Evolutionary conservation across 2,113 vertebrate genomes (phyloP).

Genomic region (Labrus mixtus): DNA sequence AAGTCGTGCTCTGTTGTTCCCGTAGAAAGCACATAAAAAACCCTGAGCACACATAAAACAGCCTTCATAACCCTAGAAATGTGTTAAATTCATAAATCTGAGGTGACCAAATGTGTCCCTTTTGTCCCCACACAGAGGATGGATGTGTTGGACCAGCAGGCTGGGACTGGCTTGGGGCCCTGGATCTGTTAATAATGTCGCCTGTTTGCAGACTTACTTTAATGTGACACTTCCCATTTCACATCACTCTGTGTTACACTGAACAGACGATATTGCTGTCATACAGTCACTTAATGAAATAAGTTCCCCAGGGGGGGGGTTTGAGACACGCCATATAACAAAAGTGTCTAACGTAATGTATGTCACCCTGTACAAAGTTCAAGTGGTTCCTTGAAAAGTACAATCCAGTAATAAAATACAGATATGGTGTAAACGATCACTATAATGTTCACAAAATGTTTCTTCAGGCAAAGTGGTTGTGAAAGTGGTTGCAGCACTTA

Average conservation of each 20-base stretch:
- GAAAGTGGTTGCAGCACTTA: slow-evolving; percentile 4
- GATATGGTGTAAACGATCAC: not conserved
- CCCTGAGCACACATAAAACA: not conserved
- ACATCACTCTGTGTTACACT: slow-evolving; percentile 28
- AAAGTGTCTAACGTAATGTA: slow-evolving; percentile 13
- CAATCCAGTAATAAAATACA: not conserved
- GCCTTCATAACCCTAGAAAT: no score
- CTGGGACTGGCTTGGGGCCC: slow-evolving; percentile 11
- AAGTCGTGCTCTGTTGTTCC: no score
- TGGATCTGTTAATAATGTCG: slow-evolving; percentile 22
- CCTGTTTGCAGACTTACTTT: slow-evolving; percentile 36
- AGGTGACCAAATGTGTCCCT: not conserved
- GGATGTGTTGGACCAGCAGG: slow-evolving; percentile 45
- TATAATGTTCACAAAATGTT: not conserved
- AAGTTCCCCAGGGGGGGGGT: slow-evolving; percentile 11
- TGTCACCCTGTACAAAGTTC: slow-evolving; percentile 24
- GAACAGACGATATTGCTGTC: slow-evolving; percentile 51
- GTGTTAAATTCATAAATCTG: not conserved
- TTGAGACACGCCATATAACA: slow-evolving; percentile 20
- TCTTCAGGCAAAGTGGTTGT: not conserved
- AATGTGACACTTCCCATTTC: slow-evolving; percentile 62
- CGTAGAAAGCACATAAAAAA: no score
- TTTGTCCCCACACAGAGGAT: slow-evolving; percentile 3
- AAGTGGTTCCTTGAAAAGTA: slow-evolving; percentile 18
- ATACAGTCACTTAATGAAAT: slow-evolving; percentile 23